These are phyloP conservation scores for Piaya cayana DNA, from an alignment of 2,113 vertebrate genomes.

Conservation along the genomic window DNA sequence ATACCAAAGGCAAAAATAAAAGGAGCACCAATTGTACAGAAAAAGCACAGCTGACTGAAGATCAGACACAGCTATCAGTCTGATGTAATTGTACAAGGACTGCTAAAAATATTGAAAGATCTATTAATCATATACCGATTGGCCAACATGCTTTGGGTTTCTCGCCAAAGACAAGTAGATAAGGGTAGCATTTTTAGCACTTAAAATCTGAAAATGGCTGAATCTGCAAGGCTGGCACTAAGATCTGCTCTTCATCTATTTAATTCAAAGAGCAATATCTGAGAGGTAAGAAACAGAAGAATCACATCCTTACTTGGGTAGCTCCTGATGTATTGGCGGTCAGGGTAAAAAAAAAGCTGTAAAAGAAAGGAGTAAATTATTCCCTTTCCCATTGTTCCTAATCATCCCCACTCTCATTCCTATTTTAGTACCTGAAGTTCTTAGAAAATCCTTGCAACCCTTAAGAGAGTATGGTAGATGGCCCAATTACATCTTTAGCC, in stretches of 20 bases:
- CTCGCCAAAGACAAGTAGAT: neutral
- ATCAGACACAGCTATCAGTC: slow-evolving; percentile 67
- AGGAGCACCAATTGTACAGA: slow-evolving; percentile 32
- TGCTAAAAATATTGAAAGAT: slow-evolving; percentile 54
- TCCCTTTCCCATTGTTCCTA: neutral
- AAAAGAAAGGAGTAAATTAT: neutral
- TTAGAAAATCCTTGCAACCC: neutral
- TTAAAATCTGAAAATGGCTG: slow-evolving; percentile 32
- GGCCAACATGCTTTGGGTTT: slow-evolving; percentile 36
- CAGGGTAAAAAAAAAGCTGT: neutral
- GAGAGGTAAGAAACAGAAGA: neutral
- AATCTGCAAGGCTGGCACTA: slow-evolving; percentile 11
- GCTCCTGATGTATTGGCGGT: neutral
- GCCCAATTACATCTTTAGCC: neutral
- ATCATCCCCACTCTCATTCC: neutral
- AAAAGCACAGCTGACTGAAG: slow-evolving; percentile 55
- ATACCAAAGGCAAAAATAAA: slow-evolving; percentile 35
- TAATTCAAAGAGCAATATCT: slow-evolving; percentile 18
- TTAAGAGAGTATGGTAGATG: neutral
- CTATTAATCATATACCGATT: slow-evolving; percentile 45
- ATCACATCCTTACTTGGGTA: neutral
- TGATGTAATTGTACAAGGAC: slow-evolving; percentile 42
- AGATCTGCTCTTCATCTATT: slow-evolving; percentile 7
- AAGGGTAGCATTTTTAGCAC: slow-evolving; percentile 5
- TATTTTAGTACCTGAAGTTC: neutral